Evolutionary conservation across 2,797 vertebrate species (phyloP).

Genomic region (Erpetoichthys calabaricus): DNA sequence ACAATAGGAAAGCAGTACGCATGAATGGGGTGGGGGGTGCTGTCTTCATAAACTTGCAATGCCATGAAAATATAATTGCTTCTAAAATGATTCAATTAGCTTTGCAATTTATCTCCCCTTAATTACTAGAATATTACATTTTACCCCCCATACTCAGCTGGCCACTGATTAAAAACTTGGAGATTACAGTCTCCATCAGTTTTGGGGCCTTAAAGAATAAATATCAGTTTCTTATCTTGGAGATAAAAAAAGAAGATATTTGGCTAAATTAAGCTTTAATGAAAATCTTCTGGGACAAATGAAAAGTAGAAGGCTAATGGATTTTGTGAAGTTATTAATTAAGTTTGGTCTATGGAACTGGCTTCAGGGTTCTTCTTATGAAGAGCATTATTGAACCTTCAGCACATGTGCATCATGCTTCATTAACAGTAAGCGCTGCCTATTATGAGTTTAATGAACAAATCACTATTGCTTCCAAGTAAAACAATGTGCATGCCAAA

Average conservation of each 20-base stretch:
- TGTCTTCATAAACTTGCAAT: conserved; percentile 26
- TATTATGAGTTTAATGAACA: conserved; percentile 18
- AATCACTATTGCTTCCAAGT: conserved; percentile 15
- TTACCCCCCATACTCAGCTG: conserved; percentile 23
- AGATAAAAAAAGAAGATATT: conserved; percentile 28
- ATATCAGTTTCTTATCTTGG: conserved; percentile 29
- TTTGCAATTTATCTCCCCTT: conserved; percentile 40
- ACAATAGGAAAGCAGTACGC: background rate
- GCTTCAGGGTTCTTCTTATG: conserved; percentile 35
- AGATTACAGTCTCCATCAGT: conserved; percentile 31
- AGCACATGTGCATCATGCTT: conserved; percentile 19
- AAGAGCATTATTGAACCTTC: conserved; percentile 34
- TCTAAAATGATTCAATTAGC: conserved; percentile 33
- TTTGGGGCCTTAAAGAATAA: conserved; percentile 28
- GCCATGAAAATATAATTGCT: conserved; percentile 28
- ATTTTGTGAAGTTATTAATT: conserved; percentile 43
- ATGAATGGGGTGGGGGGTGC: conserved; percentile 12
- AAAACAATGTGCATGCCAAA: background rate
- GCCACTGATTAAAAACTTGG: conserved; percentile 36
- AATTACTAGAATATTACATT: conserved; percentile 34
- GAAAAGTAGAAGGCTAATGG: conserved; percentile 36
- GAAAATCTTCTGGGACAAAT: conserved; percentile 39
- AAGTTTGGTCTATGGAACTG: conserved; percentile 35
- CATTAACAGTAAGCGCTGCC: conserved; percentile 21
- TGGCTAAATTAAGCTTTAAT: conserved; percentile 44